phyloP scores from a whole-genome alignment of 2,113 vertebrate genomes.

The Sapajus apella region DNA sequence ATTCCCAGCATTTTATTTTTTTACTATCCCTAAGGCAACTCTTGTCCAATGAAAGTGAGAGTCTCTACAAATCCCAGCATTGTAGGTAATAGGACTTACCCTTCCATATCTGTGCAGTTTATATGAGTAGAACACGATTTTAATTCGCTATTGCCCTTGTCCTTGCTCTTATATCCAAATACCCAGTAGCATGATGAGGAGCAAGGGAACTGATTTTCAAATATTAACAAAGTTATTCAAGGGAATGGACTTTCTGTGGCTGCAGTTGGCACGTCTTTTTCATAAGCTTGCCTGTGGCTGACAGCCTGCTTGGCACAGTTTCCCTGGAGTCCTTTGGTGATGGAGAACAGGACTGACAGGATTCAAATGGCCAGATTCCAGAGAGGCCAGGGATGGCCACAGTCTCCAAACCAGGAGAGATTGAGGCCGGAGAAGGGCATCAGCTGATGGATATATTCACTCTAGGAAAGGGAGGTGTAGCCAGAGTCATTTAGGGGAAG shows the following conservation, averaged over 20 bases:
- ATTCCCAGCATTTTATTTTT: neutral
- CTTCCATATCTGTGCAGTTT: neutral
- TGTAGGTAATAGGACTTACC: neutral
- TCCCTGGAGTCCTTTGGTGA: neutral
- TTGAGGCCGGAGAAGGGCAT: neutral
- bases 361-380: constrained; percentile 39
- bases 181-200: constrained; percentile 25
- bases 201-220: constrained; percentile 62
- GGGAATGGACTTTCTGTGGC: constrained; percentile 17
- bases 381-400: neutral
- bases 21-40: neutral
- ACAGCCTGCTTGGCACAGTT: constrained; percentile 15
- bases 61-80: neutral
- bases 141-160: neutral
- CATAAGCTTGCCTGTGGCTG: constrained; percentile 31
- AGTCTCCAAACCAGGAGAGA: neutral
- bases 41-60: neutral
- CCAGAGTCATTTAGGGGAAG: neutral
- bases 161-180: constrained; percentile 45
- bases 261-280: constrained; percentile 26
- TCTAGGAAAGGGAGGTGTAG: neutral
- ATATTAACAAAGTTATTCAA: constrained; percentile 70
- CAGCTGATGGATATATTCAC: neutral
- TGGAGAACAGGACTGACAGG: neutral
- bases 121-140: constrained; percentile 14